Percentiles rank a stretch among this genome's conserved stretches.
These are phyloP conservation scores for Percina caprodes DNA, from an alignment of 2,113 vertebrate genomes.

Conservation along the genomic window DNA sequence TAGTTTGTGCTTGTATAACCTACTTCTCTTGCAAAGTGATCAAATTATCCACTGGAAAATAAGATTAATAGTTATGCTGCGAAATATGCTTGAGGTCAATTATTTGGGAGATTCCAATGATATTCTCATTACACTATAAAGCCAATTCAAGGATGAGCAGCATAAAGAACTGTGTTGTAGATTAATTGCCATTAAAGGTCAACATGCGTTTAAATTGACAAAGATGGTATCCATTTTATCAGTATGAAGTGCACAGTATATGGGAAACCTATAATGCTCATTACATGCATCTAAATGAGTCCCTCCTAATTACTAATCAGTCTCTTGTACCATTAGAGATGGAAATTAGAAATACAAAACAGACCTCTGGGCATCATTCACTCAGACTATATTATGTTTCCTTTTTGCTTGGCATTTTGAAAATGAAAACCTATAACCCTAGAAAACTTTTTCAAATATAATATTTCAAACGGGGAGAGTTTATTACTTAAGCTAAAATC, in stretches of 20 bases:
- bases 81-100: slow-evolving; percentile 78
- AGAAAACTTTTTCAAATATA: slow-evolving; percentile 41
- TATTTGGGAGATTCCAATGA: slow-evolving; percentile 77
- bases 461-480: slow-evolving; percentile 11
- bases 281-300: slow-evolving; percentile 79
- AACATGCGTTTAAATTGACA: slow-evolving; percentile 77
- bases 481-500: slow-evolving; percentile 34
- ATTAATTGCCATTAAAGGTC: slow-evolving; percentile 80
- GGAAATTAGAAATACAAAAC: slow-evolving; percentile 84
- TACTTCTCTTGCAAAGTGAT: slow-evolving; percentile 70
- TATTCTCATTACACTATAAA: slow-evolving; percentile 76
- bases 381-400: slow-evolving; percentile 75
- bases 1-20: slow-evolving; percentile 65
- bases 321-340: slow-evolving; percentile 84
- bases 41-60: slow-evolving; percentile 83
- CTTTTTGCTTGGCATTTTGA: slow-evolving; percentile 56
- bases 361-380: slow-evolving; percentile 73
- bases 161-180: slow-evolving; percentile 65
- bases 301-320: slow-evolving; percentile 82
- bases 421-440: slow-evolving; percentile 34
- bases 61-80: slow-evolving; percentile 80
- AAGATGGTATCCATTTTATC: slow-evolving; percentile 76
- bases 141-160: slow-evolving; percentile 75
- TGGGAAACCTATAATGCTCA: slow-evolving; percentile 77
- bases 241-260: slow-evolving; percentile 55